Evolutionary conservation across 2,113 vertebrate species (phyloP).

Genomic region (Dasyornis broadbenti): DNA sequence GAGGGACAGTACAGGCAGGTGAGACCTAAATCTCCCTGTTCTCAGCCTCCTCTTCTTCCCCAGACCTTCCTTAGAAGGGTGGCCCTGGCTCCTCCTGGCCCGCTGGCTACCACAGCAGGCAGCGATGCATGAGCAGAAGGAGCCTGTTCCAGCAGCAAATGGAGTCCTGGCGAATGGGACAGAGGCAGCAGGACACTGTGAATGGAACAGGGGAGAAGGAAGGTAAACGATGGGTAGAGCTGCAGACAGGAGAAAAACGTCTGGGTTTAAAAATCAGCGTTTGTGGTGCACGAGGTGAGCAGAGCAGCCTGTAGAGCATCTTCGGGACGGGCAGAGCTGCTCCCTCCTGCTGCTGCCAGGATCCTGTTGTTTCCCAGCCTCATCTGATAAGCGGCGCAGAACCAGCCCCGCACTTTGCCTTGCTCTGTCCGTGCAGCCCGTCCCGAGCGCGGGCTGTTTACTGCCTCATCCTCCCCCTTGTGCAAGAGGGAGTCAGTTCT

Average conservation of each 20-base stretch:
- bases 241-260: background rate
- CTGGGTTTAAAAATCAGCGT: background rate
- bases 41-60: background rate
- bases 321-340: constrained; percentile 13
- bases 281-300: background rate
- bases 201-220: background rate
- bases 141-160: background rate
- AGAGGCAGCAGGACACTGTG: background rate
- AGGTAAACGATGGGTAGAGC: background rate
- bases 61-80: background rate
- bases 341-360: constrained; percentile 48
- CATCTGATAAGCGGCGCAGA: constrained; percentile 13
- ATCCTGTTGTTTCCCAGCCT: background rate
- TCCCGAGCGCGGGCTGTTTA: constrained; percentile 9
- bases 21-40: background rate
- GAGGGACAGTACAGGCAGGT: fast-evolving
- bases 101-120: background rate
- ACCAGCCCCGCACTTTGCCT: constrained; percentile 15
- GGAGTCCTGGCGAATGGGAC: background rate
- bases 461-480: constrained; percentile 22
- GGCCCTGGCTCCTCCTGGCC: background rate
- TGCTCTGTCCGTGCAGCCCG: constrained; percentile 14
- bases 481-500: constrained; percentile 70
- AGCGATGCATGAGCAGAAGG: background rate
- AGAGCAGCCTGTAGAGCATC: constrained; percentile 27